Conservation (phyloP, 2,113 vertebrate genomes). For the Albula glossodonta region DNA sequence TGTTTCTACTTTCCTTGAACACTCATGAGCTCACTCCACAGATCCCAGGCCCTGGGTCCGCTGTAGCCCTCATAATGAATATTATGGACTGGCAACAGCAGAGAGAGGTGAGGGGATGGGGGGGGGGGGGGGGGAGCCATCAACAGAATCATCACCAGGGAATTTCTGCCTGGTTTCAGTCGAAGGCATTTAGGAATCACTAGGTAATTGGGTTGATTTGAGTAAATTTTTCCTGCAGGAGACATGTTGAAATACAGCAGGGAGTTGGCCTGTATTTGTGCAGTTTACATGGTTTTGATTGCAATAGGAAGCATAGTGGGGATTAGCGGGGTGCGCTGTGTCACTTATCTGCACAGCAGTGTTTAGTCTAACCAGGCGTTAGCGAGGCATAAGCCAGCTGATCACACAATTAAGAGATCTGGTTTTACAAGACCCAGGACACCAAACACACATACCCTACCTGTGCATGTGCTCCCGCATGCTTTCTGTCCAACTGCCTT, state of each 20-base stretch:
- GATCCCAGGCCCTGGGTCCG: neutral
- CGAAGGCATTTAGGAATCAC: constrained; percentile 59
- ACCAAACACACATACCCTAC: neutral
- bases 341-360: constrained; percentile 35
- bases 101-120: constrained; percentile 24
- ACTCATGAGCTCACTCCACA: neutral
- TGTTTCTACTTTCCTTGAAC: constrained; percentile 16
- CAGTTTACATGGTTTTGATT: constrained; percentile 65
- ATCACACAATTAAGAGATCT: constrained; percentile 47
- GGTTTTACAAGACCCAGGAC: constrained; percentile 3
- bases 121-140: constrained; percentile 39
- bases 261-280: constrained; percentile 42
- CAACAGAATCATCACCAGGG: constrained; percentile 43
- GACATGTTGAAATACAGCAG: constrained; percentile 66
- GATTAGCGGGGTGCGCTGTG: constrained; percentile 53
- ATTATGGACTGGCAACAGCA: neutral
- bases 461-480: neutral
- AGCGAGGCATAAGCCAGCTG: constrained; percentile 42
- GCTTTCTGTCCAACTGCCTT: neutral
- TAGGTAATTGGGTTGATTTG: constrained; percentile 72
- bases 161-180: constrained; percentile 51
- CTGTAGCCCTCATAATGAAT: neutral
- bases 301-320: constrained; percentile 59
- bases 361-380: constrained; percentile 43
- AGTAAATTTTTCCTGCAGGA: constrained; percentile 59